Conservation (phyloP, 2,113 vertebrate genomes). For the Chitala chitala region DNA sequence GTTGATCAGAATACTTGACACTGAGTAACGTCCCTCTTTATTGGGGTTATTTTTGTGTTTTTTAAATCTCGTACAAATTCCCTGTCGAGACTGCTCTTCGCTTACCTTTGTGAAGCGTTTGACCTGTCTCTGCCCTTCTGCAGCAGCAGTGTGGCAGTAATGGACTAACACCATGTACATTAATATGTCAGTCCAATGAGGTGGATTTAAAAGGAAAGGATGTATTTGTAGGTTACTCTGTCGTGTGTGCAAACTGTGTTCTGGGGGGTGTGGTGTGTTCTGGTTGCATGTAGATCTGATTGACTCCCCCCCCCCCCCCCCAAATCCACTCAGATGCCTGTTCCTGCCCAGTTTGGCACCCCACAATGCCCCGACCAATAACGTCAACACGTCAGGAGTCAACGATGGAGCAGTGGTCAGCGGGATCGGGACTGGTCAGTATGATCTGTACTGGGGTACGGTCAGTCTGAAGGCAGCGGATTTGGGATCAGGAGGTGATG, state of each 20-base stretch:
- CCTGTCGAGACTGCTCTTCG: background rate
- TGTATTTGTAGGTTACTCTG: background rate
- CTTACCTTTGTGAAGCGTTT: background rate
- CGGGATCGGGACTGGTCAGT: constrained; percentile 82
- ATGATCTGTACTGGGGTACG: no score
- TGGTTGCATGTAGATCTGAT: background rate
- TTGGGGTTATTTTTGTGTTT: no score
- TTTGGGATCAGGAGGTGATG: no score
- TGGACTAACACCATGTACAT: background rate
- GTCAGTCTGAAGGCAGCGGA: no score
- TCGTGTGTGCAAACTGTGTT: background rate
- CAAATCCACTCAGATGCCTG: constrained; percentile 68
- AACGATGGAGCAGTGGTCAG: constrained; percentile 86
- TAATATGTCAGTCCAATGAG: background rate
- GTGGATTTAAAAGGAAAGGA: background rate
- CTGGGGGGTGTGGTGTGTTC: background rate
- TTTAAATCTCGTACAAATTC: no score
- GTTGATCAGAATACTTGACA: no score
- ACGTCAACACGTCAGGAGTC: constrained; percentile 77
- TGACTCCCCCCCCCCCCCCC: background rate
- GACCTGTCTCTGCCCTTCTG: background rate
- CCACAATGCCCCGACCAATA: constrained; percentile 85
- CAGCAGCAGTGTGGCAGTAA: background rate
- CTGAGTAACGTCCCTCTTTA: no score
- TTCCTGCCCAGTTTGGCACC: constrained; percentile 95